Evolutionary conservation across 2,888 invertebrate species (phyloP).

Genomic region (Drosophila fungiperda): DNA sequence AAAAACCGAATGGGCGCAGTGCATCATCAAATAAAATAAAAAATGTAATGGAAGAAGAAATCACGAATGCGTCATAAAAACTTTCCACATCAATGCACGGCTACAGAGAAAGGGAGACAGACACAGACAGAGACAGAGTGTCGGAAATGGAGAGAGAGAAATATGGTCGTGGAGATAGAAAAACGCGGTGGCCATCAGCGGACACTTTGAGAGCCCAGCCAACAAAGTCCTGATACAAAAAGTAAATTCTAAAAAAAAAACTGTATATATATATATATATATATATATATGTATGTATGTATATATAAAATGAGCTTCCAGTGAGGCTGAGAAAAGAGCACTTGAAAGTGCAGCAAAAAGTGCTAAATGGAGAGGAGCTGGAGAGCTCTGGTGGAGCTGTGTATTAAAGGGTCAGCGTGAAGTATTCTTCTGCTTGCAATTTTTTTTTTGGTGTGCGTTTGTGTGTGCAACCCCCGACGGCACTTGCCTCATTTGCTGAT

Average conservation of each 20-base stretch:
- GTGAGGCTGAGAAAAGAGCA: slow-evolving; percentile 48
- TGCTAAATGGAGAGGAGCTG: slow-evolving; percentile 40
- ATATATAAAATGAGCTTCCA: slow-evolving; percentile 51
- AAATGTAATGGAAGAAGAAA: slow-evolving; percentile 54
- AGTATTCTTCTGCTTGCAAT: slow-evolving; percentile 62
- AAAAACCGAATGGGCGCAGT: slow-evolving; percentile 70
- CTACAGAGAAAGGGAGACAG: slow-evolving; percentile 1
- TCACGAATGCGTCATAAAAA: slow-evolving; percentile 79
- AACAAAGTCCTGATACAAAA: slow-evolving; percentile 62
- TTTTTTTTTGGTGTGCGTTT: slow-evolving; percentile 33
- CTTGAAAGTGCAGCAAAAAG: slow-evolving; percentile 69
- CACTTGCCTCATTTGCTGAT: slow-evolving; percentile 77
- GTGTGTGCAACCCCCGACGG: slow-evolving; percentile 51
- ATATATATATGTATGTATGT: slow-evolving; percentile 14
- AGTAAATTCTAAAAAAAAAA: slow-evolving; percentile 21
- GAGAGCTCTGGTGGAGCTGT: slow-evolving; percentile 10
- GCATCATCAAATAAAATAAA: slow-evolving; percentile 61
- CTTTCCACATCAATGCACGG: slow-evolving; percentile 72
- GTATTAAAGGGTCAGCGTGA: slow-evolving; percentile 54
- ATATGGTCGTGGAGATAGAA: slow-evolving; percentile 39
- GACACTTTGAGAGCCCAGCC: slow-evolving; percentile 55
- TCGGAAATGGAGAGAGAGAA: slow-evolving; percentile 9
- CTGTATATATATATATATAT: slow-evolving; percentile 3
- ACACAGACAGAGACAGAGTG: not conserved
- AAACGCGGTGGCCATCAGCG: slow-evolving; percentile 53